A percentile compares a stretch with the other conserved stretches of the same genome.
Evolutionary conservation across 2,113 vertebrate genomes (phyloP).

Genomic region (Oncorhynchus masou): DNA sequence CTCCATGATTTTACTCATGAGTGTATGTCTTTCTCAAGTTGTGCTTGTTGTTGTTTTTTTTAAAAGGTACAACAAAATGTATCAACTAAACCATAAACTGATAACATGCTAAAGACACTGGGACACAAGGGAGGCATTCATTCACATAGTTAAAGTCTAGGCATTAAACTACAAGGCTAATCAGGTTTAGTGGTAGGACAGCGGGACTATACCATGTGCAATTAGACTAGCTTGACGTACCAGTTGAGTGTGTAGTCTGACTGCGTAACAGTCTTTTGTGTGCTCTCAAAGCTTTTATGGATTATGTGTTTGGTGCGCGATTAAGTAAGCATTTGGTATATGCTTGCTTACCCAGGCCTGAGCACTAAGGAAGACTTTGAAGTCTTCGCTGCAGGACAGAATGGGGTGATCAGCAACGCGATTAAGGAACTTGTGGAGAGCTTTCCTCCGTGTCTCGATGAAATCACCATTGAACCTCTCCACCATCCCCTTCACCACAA

Average conservation of each 20-base stretch:
- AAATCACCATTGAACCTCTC: constrained; percentile 94
- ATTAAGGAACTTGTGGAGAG: constrained; percentile 89
- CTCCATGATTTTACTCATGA: too few species aligned
- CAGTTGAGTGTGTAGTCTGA: background rate
- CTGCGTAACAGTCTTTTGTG: background rate
- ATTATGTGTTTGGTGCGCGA: background rate
- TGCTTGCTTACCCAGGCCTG: constrained; percentile 78
- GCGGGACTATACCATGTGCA: background rate
- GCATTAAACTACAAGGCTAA: background rate
- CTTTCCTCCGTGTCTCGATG: constrained; percentile 89
- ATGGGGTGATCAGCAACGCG: constrained; percentile 89
- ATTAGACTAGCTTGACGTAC: background rate
- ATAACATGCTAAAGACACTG: background rate
- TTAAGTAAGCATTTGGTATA: background rate
- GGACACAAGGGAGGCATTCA: constrained; percentile 11
- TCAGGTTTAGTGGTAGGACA: background rate
- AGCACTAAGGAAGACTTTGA: constrained; percentile 91
- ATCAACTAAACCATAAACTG: too few species aligned
- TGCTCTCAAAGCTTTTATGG: background rate
- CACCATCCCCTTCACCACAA: constrained; percentile 94
- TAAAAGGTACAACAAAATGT: too few species aligned
- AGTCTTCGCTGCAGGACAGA: constrained; percentile 87
- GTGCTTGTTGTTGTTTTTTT: too few species aligned
- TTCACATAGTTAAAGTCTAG: background rate
- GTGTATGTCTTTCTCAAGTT: too few species aligned